Evolutionary conservation across 2,113 vertebrate species (phyloP), one percentile per base, ranked within the genome.

Genomic region (Pseudonaja textilis): DNA sequence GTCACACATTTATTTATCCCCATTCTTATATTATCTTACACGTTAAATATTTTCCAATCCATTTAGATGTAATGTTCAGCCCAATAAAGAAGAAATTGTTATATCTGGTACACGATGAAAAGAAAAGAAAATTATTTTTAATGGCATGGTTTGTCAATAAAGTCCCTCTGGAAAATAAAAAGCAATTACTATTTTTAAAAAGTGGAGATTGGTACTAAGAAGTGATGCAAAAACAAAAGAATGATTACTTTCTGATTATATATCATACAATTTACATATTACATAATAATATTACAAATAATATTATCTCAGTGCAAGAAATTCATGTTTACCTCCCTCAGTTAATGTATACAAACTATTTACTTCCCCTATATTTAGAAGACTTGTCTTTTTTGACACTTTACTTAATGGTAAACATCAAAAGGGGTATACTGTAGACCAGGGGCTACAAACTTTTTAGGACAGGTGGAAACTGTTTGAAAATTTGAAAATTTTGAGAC

Each of bases 51-150:
- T 93, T 94, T 89, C 91, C 52, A 95, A 93, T 59, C 5, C 34
- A 14, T 85, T 94, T 74, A 85, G 54, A 93, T 81, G 34, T 74
- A 22, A 81, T 74, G 0, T 93, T 85, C 25, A 89, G 55, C 85
- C 91, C 92, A 92, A 94, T 81, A 90, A 34, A 1, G 74, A 91
- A 81, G 18, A 91, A 88, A 45, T 81, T 94, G 50, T 85, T 93
- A 94, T 93, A 91, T 91, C 87, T 93, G 94, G 54, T 95, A 91
- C 47, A 85, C 88, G 52, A 93, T 0, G 42, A 89, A 55, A 94
- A 50, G 91, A 91, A 95, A 94, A 47, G 64, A 91, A 94, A 26
- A 90, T 92, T 92, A 57, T 47, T 92, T 89, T 93, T 92, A 94
- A 52, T 94, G 61, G 90, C 59, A 87, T 91, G 85, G 94, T 0